Base-by-base conservation (phyloP, 2,888 invertebrate species). In the Nephrotoma guestfalica region DNA sequence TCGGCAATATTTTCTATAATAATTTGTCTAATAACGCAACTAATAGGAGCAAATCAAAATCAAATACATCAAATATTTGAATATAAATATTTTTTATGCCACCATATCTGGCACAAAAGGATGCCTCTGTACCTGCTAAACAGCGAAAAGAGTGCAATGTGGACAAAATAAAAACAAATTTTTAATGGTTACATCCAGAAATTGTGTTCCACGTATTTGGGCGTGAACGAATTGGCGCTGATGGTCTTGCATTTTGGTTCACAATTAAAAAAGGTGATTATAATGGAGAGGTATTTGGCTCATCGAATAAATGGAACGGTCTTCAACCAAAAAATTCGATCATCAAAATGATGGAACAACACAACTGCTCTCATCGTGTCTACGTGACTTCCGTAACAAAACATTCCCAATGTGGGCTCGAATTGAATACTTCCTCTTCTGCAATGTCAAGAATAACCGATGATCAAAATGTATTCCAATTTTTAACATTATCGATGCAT, bases 31-130 rank as follows among this genome's bases (percentile, higher is more conserved):
- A 88, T 91, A 89, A 89, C 90, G 88, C 89, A 90, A 88, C 88
- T 89, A 88, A 89, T 89, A 88, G 89, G 89, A 87, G 90, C 89
- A 87, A 90, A 91, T 88, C 86, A 89, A 85, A 90, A 83, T 41
- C 89, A 89, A 45, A 90, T 91, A 41, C 91, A 92, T 88, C 94
- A 93, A 90, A 95, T 96, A 91, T 99, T 99, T 91, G 99, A 99
- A 92, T 99, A 99, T 92, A 99, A 99, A 93, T 98, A 97, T 93
- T 98, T 98, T 99, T 99, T 91, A 99, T 99, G 92, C 99, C 99
- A 86, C 99, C 99, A 51, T 99, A 99, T 93, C 94, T 99, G 91
- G 98, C 99, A 57, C 99, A 99, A 93, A 97, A 97, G 92, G 99
- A 99, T 93, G 98, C 98, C 89, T 95, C 96, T 86, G 98, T 99